Evolutionary conservation across 2,113 vertebrate species (phyloP).

Genomic region (Lepus europaeus): DNA sequence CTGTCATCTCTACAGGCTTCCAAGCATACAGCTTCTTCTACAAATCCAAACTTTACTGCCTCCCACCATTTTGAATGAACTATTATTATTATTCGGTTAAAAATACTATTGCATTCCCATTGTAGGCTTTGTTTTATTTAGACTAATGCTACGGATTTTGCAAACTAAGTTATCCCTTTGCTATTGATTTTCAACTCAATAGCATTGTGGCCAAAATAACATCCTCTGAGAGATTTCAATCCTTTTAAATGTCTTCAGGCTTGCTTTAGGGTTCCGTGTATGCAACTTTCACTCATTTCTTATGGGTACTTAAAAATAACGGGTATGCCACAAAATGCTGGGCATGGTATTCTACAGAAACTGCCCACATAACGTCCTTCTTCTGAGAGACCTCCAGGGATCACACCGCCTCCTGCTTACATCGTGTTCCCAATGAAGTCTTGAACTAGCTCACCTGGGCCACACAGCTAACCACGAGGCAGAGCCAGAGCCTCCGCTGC

Average conservation of each 20-base stretch:
- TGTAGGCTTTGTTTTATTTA: slow-evolving; percentile 9
- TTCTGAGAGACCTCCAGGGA: background rate
- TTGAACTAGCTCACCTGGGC: background rate
- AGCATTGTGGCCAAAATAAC: background rate
- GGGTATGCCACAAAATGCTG: background rate
- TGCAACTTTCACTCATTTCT: background rate
- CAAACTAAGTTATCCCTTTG: background rate
- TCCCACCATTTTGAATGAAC: slow-evolving; percentile 31
- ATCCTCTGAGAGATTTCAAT: background rate
- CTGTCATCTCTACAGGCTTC: background rate
- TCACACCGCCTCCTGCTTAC: background rate
- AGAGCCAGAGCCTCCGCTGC: background rate
- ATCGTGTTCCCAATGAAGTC: background rate
- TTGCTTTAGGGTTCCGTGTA: background rate
- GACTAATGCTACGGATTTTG: slow-evolving; percentile 27
- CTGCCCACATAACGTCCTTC: slow-evolving; percentile 5
- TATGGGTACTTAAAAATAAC: slow-evolving; percentile 22
- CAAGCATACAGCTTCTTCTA: background rate
- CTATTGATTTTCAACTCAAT: slow-evolving; percentile 2
- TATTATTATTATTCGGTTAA: background rate
- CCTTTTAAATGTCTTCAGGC: slow-evolving; percentile 46
- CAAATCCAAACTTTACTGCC: background rate
- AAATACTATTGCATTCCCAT: slow-evolving; percentile 21
- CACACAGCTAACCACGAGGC: background rate
- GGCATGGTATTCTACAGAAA: background rate